Evolutionary conservation across 2,113 vertebrate species (phyloP).

Genomic region (Opisthocomus hoazin): DNA sequence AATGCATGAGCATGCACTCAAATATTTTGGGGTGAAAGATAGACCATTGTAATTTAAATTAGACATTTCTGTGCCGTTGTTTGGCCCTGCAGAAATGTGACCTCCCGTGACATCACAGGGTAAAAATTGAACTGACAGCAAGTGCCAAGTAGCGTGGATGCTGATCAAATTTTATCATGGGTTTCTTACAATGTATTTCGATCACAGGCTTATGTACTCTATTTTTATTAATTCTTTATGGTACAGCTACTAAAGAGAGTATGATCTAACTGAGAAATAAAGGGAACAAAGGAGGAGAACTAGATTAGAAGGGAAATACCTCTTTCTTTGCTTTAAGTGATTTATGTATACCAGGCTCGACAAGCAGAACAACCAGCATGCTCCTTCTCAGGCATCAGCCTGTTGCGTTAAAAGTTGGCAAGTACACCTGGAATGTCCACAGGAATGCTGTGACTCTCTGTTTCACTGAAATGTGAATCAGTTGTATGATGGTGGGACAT

Average conservation of each 20-base stretch:
- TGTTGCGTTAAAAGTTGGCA: slow-evolving; percentile 47
- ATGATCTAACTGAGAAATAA: not conserved
- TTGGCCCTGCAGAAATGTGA: not conserved
- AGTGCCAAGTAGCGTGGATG: not conserved
- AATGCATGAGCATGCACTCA: not conserved
- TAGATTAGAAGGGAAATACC: not conserved
- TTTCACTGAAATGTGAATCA: not conserved
- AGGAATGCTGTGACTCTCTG: slow-evolving; percentile 43
- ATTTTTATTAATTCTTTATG: not conserved
- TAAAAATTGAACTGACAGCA: not conserved
- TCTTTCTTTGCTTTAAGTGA: not conserved
- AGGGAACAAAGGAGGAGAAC: not conserved
- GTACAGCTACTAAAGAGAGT: not conserved
- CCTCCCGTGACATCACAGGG: not conserved
- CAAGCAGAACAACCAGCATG: not conserved
- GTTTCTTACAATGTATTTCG: not conserved
- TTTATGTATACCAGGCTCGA: not conserved
- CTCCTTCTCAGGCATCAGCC: not conserved
- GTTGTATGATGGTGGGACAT: not conserved
- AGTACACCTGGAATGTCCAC: slow-evolving; percentile 54
- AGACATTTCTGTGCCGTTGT: not conserved
- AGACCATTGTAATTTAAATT: not conserved
- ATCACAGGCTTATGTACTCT: not conserved
- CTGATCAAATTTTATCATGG: not conserved
- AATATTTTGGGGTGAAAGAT: not conserved